Evolutionary conservation across 2,888 invertebrate species (phyloP).

Genomic region (Drosophila acutilabella): DNA sequence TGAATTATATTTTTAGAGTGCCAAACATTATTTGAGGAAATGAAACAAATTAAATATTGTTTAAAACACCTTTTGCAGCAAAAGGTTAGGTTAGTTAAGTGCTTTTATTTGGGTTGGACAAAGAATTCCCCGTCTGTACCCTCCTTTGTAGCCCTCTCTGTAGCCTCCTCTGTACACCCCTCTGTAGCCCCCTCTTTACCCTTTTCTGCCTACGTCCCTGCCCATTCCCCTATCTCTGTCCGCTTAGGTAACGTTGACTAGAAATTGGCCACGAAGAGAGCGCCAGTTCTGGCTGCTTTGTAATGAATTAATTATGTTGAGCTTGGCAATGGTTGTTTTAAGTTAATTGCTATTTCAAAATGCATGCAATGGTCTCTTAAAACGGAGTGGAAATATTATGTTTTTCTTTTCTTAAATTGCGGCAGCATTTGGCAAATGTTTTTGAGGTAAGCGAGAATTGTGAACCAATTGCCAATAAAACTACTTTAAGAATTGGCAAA

Average conservation of each 20-base stretch:
- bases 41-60: too few relatives aligned
- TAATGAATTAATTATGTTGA: slow-evolving; percentile 66
- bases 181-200: neutral
- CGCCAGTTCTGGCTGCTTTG: slow-evolving; percentile 30
- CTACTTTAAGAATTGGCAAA: neutral
- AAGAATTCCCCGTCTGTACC: too few relatives aligned
- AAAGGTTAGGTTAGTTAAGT: too few relatives aligned
- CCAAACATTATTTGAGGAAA: too few relatives aligned
- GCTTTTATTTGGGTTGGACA: too few relatives aligned
- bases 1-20: too few relatives aligned
- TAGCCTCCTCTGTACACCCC: neutral
- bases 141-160: neutral
- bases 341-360: slow-evolving; percentile 69
- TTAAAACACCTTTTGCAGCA: too few relatives aligned
- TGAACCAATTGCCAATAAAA: neutral
- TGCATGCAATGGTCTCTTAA: slow-evolving; percentile 45
- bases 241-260: slow-evolving; percentile 23
- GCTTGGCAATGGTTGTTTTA: slow-evolving; percentile 61
- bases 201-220: neutral
- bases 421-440: slow-evolving; percentile 12
- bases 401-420: slow-evolving; percentile 41
- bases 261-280: slow-evolving; percentile 50
- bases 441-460: slow-evolving; percentile 1
- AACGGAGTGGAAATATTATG: slow-evolving; percentile 32
- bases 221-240: neutral